Evolutionary conservation across 1,140 invertebrate species (phyloP).

Genomic region (Musca vetustissima): DNA sequence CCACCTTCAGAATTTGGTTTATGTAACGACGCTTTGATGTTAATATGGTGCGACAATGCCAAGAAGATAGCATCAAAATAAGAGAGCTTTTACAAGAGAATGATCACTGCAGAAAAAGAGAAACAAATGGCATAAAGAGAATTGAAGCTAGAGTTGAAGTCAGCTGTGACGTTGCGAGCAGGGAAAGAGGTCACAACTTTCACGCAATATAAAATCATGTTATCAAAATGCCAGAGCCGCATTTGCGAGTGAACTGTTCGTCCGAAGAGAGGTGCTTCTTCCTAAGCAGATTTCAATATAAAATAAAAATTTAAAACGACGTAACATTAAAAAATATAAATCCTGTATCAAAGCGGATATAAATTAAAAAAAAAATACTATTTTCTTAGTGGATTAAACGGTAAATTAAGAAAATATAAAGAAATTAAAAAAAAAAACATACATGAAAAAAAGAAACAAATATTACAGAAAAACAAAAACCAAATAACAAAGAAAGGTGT

Average conservation of each 20-base stretch:
- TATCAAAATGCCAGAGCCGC: constrained; percentile 31
- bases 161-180: constrained; percentile 24
- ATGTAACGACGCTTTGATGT: too few species aligned
- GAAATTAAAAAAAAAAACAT: not conserved
- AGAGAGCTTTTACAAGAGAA: too few species aligned
- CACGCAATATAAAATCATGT: constrained; percentile 39
- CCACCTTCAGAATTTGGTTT: too few species aligned
- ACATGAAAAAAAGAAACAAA: too few species aligned
- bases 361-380: not conserved
- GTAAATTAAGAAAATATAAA: not conserved
- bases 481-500: too few species aligned
- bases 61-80: too few species aligned
- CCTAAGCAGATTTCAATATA: constrained; percentile 8
- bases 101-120: constrained; percentile 11
- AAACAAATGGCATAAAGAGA: constrained; percentile 8
- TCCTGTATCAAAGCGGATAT: constrained; percentile 18
- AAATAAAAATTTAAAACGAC: not conserved
- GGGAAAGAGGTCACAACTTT: constrained; percentile 41
- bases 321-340: constrained; percentile 10
- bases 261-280: constrained; percentile 30
- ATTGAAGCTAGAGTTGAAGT: not conserved
- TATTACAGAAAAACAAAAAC: too few species aligned
- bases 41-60: too few species aligned
- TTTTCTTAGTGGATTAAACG: not conserved
- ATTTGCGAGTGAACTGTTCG: constrained; percentile 34